A percentile compares a stretch with the other conserved stretches of the same genome.
These are phyloP conservation scores for Hypena proboscidalis DNA, from an alignment of 2,888 invertebrate species.

Conservation along the genomic window DNA sequence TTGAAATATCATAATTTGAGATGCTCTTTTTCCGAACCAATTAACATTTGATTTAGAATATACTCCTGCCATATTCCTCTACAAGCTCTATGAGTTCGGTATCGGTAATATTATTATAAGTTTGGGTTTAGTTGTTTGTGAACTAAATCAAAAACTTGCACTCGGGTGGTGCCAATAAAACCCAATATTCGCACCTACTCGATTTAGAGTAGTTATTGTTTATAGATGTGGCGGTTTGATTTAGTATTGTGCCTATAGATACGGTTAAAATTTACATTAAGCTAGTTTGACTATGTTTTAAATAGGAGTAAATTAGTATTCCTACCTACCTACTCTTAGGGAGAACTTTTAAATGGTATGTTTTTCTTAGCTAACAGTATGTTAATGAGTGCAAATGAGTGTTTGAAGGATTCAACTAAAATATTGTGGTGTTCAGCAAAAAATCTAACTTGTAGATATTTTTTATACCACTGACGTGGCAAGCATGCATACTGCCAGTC, in stretches of 20 bases:
- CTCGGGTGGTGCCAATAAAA: conserved; percentile 41
- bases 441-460: no score
- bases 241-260: conserved; percentile 11
- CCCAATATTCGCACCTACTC: conserved; percentile 42
- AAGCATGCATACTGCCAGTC: no score
- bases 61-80: conserved; percentile 5
- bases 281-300: no score
- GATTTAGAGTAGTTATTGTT: conserved; percentile 14
- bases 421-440: no score
- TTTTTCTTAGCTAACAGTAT: no score
- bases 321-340: no score
- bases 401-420: no score
- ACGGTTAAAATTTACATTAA: no score
- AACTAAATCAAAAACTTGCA: conserved; percentile 45
- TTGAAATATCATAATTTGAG: conserved; percentile 28
- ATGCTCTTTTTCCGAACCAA: conserved; percentile 23
- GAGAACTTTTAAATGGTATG: no score
- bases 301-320: no score
- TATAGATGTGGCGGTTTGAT: conserved; percentile 6
- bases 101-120: conserved; percentile 16
- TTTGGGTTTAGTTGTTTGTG: conserved; percentile 31
- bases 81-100: not conserved
- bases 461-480: no score
- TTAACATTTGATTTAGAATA: conserved; percentile 28
- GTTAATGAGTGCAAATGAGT: not conserved